Percentiles rank a stretch among this genome's conserved stretches.
These are phyloP conservation scores for Caracal caracal DNA, from an alignment of 2,113 vertebrate species.

Conservation along the genomic window DNA sequence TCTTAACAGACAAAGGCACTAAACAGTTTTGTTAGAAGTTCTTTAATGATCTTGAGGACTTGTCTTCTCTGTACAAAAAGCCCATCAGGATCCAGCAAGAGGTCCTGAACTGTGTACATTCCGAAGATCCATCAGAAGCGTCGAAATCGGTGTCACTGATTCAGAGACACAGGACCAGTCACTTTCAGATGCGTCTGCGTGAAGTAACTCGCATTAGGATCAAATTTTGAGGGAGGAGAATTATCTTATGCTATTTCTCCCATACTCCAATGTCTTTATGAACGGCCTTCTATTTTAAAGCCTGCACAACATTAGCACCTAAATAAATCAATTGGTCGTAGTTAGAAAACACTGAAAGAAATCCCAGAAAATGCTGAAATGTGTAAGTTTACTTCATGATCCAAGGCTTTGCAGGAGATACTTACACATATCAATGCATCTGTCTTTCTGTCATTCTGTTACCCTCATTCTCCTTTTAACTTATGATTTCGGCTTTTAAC, in stretches of 20 bases:
- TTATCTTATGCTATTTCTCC: not conserved
- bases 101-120: not conserved
- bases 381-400: not conserved
- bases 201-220: not conserved
- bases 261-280: not conserved
- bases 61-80: not conserved
- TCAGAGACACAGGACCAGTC: not conserved
- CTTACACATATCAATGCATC: not conserved
- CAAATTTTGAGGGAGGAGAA: not conserved
- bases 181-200: not conserved
- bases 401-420: not conserved
- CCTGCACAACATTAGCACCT: not conserved
- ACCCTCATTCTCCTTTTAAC: not conserved
- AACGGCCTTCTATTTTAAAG: not conserved
- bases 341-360: not conserved
- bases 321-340: not conserved
- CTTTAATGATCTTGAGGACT: not conserved
- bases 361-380: not conserved
- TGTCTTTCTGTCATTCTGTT: not conserved
- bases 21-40: not conserved
- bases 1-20: not conserved
- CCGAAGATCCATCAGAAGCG: not conserved
- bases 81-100: not conserved
- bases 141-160: accelerated
- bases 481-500: not conserved